phyloP scores from a whole-genome alignment of 64 coral and sea anemone species.

The Acropora tenuis region DNA sequence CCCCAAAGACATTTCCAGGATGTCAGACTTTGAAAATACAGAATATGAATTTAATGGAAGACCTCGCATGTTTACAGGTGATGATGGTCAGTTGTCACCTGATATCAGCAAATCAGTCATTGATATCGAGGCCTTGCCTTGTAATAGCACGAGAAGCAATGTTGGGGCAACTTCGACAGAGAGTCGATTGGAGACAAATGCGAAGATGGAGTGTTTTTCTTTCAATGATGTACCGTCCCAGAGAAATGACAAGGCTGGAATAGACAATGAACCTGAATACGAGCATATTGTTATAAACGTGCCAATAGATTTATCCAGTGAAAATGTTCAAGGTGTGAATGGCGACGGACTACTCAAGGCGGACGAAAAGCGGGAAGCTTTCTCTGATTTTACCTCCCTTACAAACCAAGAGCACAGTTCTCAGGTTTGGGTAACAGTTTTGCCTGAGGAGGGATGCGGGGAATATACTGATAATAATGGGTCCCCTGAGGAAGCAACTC shows the following conservation, averaged over 20 bases:
- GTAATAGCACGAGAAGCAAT: not conserved
- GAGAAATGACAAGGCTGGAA: not conserved
- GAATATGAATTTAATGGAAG: not conserved
- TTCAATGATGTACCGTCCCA: not conserved
- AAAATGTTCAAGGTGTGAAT: not conserved
- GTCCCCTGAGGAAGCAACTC: not conserved
- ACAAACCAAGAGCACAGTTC: not conserved
- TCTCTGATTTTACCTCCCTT: not conserved
- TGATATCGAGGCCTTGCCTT: not conserved
- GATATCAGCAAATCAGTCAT: not conserved
- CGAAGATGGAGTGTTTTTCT: not conserved
- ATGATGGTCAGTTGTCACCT: not conserved
- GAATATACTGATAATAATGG: not conserved
- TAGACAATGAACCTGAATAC: not conserved
- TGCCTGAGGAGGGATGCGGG: not conserved
- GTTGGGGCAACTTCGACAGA: not conserved
- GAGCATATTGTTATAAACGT: not conserved
- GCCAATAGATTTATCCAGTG: not conserved
- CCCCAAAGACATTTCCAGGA: not conserved
- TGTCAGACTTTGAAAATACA: not conserved
- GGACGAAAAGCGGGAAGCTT: not conserved
- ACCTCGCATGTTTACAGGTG: not conserved
- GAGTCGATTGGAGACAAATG: not conserved
- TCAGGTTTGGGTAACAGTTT: not conserved
- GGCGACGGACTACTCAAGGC: not conserved